Evolutionary conservation across 2,113 vertebrate species (phyloP).

Genomic region (Sinocyclocheilus anshuiensis): DNA sequence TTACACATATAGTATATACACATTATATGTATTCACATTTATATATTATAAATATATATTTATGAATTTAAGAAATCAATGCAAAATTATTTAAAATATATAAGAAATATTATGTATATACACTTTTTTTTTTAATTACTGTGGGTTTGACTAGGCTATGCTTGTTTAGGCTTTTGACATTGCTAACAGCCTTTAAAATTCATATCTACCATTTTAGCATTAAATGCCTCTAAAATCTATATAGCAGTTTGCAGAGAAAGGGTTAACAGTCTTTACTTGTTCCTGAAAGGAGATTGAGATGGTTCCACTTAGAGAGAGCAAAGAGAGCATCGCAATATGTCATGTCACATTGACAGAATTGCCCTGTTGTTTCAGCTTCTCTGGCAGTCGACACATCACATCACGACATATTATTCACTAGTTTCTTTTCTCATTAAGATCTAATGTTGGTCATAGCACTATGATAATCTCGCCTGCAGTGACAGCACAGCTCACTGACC

Average conservation of each 20-base stretch:
- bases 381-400: not conserved
- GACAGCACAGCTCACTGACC: not conserved
- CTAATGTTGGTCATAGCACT: not conserved
- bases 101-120: not conserved
- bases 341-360: not conserved
- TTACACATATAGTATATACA: not conserved
- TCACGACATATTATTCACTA: not conserved
- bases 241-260: not conserved
- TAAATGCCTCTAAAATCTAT: not conserved
- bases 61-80: not conserved
- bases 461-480: not conserved
- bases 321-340: constrained; percentile 22
- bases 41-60: not conserved
- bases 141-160: not conserved
- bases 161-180: not conserved
- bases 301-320: constrained; percentile 8
- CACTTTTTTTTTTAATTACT: not conserved
- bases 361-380: not conserved
- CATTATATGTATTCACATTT: not conserved
- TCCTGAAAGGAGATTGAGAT: not conserved
- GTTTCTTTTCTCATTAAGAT: not conserved
- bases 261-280: not conserved
- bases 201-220: not conserved
- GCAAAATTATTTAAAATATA: not conserved
- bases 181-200: not conserved